Base-by-base conservation (phyloP, 1,140 invertebrate genomes). In the Zaprionus africanus region DNA sequence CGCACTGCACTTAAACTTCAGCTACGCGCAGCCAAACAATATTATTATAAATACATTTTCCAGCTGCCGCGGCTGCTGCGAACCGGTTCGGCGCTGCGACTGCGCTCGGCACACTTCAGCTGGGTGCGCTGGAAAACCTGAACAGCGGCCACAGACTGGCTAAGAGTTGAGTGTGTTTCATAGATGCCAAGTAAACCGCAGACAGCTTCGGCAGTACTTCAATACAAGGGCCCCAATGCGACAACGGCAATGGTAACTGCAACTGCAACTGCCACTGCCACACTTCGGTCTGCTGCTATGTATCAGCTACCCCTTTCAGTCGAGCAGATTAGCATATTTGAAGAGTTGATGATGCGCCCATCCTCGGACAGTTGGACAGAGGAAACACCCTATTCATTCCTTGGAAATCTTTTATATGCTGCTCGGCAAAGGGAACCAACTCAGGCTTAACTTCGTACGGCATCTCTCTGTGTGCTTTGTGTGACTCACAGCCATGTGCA, bases 41-140 rank as follows among this genome's bases (percentile, higher is more conserved):
- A 67, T 88, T 83, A 80, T 76, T 88, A 76, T 83, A 86, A 80
- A 74, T 73, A 80, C 76, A 80, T 86, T 86, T 85, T 74, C 83
- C 77, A 86, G 83, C 80, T 83, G 82, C 68, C 66, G 36, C 43
- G 22, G 49, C 38, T 41, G 38, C 38, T 41, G 38, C 15, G 31
- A 87, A 87, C 83, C 83, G 85, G 83, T 87, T 83, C 61, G 13
- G 34, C 17, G n/a, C 38, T 53, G 17, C 17, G 22, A 13, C 19
- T 53, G 49, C 11, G 28, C 13, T 41, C 38, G 38, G 38, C 41
- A 17, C 41, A 46, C 41, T 46, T 46, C 38, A n/a, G 41, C 41
- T 54, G 22, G 24, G 22, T 15, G 15, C 22, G 13, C 24, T 31
- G 26, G 36, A 41, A 82, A 84, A 84, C 81, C 81, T 77, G 81